Percentiles rank a stretch among this genome's conserved stretches.
phyloP scores from a whole-genome alignment of 2,113 vertebrate species.

The Coptodon bakossiorum region DNA sequence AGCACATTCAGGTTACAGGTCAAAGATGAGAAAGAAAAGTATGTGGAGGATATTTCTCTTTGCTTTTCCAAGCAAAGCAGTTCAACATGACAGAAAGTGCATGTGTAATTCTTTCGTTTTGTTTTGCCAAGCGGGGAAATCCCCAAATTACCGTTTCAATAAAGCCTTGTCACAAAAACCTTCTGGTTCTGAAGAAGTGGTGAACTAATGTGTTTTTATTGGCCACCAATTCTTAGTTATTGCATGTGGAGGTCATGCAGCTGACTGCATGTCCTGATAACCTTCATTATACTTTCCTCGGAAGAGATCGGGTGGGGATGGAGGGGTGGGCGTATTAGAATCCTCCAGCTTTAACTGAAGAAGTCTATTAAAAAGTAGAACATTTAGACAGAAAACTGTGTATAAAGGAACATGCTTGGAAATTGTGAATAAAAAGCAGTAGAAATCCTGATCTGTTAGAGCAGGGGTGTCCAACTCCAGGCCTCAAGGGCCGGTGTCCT shows the following conservation, averaged over 20 bases:
- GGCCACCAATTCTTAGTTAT: not conserved
- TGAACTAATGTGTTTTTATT: not conserved
- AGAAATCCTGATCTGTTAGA: not conserved
- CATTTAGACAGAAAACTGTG: not conserved
- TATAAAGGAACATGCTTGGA: not conserved
- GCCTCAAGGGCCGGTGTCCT: not conserved
- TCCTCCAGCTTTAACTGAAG: not conserved
- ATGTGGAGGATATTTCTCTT: not conserved
- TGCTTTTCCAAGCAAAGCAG: not conserved
- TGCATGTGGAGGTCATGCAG: not conserved
- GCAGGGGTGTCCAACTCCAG: not conserved
- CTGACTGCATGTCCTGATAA: not conserved
- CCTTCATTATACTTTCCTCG: not conserved
- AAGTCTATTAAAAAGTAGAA: not conserved
- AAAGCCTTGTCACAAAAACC: not conserved
- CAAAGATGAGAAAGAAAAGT: not conserved
- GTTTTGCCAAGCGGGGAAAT: not conserved
- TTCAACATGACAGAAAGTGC: not conserved
- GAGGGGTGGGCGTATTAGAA: not conserved
- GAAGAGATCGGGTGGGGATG: rapidly evolving
- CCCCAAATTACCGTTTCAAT: not conserved
- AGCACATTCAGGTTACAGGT: not conserved
- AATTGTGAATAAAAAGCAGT: rapidly evolving
- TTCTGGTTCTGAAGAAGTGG: not conserved
- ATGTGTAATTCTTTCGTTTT: not conserved